Percentiles rank a stretch among this genome's conserved stretches.
phyloP scores from a whole-genome alignment of 92 coral and sea anemone species.

The Isaurus tuberculatus region DNA sequence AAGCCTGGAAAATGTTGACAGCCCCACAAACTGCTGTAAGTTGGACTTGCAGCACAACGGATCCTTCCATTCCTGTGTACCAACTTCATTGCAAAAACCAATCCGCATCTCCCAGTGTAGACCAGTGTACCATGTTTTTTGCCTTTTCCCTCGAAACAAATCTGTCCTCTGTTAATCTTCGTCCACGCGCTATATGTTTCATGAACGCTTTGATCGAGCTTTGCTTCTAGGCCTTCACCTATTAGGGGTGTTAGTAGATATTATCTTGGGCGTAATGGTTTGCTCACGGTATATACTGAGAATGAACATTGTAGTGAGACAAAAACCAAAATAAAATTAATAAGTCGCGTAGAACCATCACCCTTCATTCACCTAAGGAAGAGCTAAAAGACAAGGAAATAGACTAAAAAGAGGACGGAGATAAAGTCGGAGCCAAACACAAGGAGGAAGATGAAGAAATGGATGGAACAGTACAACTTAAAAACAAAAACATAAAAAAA shows the following conservation, averaged over 20 bases:
- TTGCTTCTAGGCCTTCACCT: neutral
- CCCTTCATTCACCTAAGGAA: too few species aligned
- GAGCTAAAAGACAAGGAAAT: neutral
- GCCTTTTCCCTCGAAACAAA: slow-evolving; percentile 4
- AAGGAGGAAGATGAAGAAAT: too few species aligned
- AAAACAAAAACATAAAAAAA: too few species aligned
- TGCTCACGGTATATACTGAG: too few species aligned
- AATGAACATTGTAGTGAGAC: too few species aligned
- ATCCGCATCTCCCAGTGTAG: neutral
- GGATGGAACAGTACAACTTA: too few species aligned
- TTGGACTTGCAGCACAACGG: neutral
- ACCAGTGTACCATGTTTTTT: neutral
- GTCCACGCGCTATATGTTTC: neutral
- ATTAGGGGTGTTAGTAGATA: neutral
- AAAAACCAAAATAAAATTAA: too few species aligned
- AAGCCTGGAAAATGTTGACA: neutral
- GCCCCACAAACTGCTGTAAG: neutral
- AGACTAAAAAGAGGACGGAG: neutral
- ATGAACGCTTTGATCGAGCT: neutral
- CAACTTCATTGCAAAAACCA: neutral
- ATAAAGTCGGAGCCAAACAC: neutral
- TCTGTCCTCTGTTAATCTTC: neutral
- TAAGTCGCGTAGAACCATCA: too few species aligned
- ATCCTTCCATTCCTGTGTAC: neutral
- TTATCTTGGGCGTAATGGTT: neutral